phyloP scores from a whole-genome alignment of 2,113 vertebrate genomes.

The Pseudolaguvia tuberculata region DNA sequence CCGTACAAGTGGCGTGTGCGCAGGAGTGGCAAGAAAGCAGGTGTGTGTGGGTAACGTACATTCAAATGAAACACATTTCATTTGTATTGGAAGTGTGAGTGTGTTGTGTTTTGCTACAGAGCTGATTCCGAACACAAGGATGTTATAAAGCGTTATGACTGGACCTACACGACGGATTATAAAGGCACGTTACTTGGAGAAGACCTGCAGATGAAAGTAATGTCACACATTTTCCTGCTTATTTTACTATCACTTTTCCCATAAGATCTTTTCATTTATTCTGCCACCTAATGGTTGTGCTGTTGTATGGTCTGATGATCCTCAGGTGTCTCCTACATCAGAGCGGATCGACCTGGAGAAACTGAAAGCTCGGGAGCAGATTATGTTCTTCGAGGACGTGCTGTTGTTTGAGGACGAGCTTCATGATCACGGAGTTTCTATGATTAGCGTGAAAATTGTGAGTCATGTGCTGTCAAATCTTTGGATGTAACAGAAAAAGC shows the following conservation, averaged over 20 bases:
- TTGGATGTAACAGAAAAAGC: not conserved
- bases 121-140: constrained; percentile 91
- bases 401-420: constrained; percentile 95
- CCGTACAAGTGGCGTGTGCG: constrained; percentile 92
- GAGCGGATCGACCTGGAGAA: constrained; percentile 93
- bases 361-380: constrained; percentile 90
- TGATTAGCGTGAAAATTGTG: constrained; percentile 91
- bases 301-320: not conserved
- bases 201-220: constrained; percentile 75
- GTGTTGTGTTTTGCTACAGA: constrained; percentile 58
- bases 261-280: too few species aligned
- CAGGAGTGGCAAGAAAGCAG: constrained; percentile 97
- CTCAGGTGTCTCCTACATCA: constrained; percentile 78
- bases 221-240: not conserved
- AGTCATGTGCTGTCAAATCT: constrained; percentile 56
- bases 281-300: not conserved
- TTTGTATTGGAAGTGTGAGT: not conserved
- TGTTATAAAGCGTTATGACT: constrained; percentile 87
- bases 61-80: too few species aligned
- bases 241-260: not conserved
- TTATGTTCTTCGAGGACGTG: constrained; percentile 96
- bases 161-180: constrained; percentile 98
- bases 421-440: constrained; percentile 95
- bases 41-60: constrained; percentile 56
- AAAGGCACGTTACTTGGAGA: constrained; percentile 89